Conservation (phyloP, 2,888 invertebrate species). For the Sphaerophoria rueppellii region DNA sequence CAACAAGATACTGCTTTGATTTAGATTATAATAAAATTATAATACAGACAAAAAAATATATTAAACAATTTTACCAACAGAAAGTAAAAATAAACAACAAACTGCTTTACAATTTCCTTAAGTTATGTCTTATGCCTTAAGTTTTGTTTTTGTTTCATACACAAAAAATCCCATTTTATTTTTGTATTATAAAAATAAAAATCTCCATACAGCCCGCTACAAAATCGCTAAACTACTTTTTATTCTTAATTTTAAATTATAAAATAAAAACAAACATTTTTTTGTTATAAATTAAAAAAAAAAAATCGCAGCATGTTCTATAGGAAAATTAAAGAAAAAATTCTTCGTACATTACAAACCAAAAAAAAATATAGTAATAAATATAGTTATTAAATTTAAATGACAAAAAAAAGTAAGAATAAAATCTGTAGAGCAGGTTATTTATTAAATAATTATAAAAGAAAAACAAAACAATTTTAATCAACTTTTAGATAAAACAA, state of each 20-base stretch:
- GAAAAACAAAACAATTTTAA: slow-evolving; percentile 63
- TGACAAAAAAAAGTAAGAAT: slow-evolving; percentile 47
- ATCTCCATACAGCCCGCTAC: slow-evolving; percentile 51
- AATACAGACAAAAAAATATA: slow-evolving; percentile 18
- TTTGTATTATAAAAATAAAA: slow-evolving; percentile 64
- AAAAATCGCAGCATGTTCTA: slow-evolving; percentile 72
- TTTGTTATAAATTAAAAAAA: slow-evolving; percentile 36
- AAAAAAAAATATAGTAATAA: slow-evolving; percentile 65
- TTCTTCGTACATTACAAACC: slow-evolving; percentile 71
- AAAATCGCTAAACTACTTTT: slow-evolving; percentile 26
- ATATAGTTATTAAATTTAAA: slow-evolving; percentile 73
- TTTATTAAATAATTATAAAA: slow-evolving; percentile 71
- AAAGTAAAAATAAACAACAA: slow-evolving; percentile 37
- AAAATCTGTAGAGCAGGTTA: slow-evolving; percentile 73
- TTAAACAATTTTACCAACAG: slow-evolving; percentile 56
- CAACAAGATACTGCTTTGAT: slow-evolving; percentile 68
- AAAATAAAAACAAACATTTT: slow-evolving; percentile 31
- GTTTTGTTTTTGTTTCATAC: slow-evolving; percentile 31
- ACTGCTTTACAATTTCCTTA: slow-evolving; percentile 40
- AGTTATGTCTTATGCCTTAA: slow-evolving; percentile 21
- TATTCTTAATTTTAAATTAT: not conserved
- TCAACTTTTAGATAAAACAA: slow-evolving; percentile 74
- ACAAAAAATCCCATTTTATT: slow-evolving; percentile 59
- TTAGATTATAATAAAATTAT: slow-evolving; percentile 49
- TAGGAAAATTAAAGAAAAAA: slow-evolving; percentile 70